Evolutionary conservation across 1,140 invertebrate genomes (phyloP), one percentile per base, ranked within the genome.

Genomic region (Leptinotarsa undecemlineata): DNA sequence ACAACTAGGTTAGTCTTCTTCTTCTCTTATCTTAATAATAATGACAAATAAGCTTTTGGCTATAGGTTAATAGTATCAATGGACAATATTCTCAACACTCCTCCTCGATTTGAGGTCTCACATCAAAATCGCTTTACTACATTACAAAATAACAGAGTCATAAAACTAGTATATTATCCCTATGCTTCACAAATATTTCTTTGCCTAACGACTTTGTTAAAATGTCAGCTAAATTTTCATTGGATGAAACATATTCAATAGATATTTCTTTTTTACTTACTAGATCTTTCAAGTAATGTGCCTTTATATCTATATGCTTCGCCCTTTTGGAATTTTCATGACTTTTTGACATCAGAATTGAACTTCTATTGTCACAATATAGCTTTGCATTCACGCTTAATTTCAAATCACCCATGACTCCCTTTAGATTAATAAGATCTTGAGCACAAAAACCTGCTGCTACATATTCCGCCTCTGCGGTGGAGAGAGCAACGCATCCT

Each of bases 351-450:
- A 72, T 72, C 62, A 26, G n/a, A 3, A 72, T 72, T 23, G 48
- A 20, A 63, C 48, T 71, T 72, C 42, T 33, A 48, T 72, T 72
- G 19, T 72, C 71, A 66, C 60, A 72, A 19, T 33, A 42, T 26
- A 47, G 47, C 26, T 33, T 33, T 60, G 8, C 19, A n/a, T 60
- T 60, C 57, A 14, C 8, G 17, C 19, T 60, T 60, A 60, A 60
- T 61, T 17, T 61, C 57, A 61, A 61, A 5, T 61, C 14, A 61
- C 4, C 21, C 17, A 23, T 19, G 17, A 66, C 23, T 20, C 21
- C 21, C 23, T 66, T 66, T 66, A 19, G n/a, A 23, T 23, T 66
- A 15, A 66, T 21, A 15, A 66, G 21, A 20, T 66, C 23, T 26
- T 66, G 15, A n/a, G 21, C 4, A 61, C 19, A 61, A 6, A n/a